phyloP scores from a whole-genome alignment of 2,113 vertebrate species.

The Trogon melanurus region DNA sequence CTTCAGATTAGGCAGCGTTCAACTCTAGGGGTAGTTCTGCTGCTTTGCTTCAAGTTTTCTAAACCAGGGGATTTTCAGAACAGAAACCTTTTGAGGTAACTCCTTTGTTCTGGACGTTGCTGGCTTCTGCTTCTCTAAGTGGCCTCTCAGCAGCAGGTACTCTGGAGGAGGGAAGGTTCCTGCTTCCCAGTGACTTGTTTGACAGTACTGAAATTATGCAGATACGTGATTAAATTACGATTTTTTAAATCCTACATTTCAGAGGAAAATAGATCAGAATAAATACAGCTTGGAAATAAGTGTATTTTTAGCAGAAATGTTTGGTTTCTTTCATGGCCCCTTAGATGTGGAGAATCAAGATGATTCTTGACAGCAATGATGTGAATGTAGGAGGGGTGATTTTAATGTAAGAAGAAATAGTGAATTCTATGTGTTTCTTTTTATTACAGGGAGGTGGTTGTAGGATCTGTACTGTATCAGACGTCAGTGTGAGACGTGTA shows the following conservation, averaged over 20 bases:
- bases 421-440: not conserved
- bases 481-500: not conserved
- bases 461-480: not conserved
- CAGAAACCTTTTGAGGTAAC: not conserved
- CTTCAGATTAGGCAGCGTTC: not conserved
- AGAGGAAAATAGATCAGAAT: not conserved
- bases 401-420: slow-evolving; percentile 17
- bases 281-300: not conserved
- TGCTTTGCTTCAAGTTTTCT: not conserved
- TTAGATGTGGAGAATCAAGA: slow-evolving; percentile 25
- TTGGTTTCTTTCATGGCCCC: not conserved
- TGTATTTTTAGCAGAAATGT: slow-evolving; percentile 16
- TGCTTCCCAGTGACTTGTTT: not conserved
- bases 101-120: not conserved
- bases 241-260: not conserved
- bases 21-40: not conserved
- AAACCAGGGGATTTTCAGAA: not conserved
- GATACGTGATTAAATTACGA: not conserved
- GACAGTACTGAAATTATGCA: not conserved
- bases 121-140: not conserved
- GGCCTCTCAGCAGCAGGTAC: not conserved
- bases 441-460: not conserved
- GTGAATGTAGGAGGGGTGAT: slow-evolving; percentile 44
- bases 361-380: slow-evolving; percentile 38
- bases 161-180: not conserved